Percentiles rank a stretch among this genome's conserved stretches.
These are phyloP conservation scores for Azorinus chamasolen DNA, from an alignment of 2,888 invertebrate genomes.

Conservation along the genomic window DNA sequence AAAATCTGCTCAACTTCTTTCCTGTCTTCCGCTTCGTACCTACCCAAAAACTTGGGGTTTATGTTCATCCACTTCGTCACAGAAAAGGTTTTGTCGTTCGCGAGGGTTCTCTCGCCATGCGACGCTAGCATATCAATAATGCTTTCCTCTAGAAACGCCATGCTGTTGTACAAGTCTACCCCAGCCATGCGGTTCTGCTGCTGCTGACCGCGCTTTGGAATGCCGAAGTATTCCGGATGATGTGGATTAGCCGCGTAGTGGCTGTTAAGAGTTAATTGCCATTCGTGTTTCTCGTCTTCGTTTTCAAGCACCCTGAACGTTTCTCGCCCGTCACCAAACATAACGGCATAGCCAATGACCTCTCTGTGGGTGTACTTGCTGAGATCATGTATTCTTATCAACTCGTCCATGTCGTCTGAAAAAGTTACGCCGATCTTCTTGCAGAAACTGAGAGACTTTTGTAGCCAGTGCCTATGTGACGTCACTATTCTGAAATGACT, in stretches of 20 bases:
- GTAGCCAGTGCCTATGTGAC: slow-evolving; percentile 56
- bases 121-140: slow-evolving; percentile 60
- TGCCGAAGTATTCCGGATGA: slow-evolving; percentile 64
- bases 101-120: slow-evolving; percentile 46
- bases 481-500: slow-evolving; percentile 42
- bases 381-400: slow-evolving; percentile 49
- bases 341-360: slow-evolving; percentile 55
- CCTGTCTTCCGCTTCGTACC: slow-evolving; percentile 47
- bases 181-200: slow-evolving; percentile 37
- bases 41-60: slow-evolving; percentile 25
- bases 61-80: slow-evolving; percentile 57
- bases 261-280: slow-evolving; percentile 38
- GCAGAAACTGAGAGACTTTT: slow-evolving; percentile 25
- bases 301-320: slow-evolving; percentile 32
- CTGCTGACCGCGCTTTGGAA: neutral
- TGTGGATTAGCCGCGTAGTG: slow-evolving; percentile 58
- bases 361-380: slow-evolving; percentile 57
- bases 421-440: slow-evolving; percentile 36
- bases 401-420: slow-evolving; percentile 33
- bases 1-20: slow-evolving; percentile 26
- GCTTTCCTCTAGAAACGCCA: slow-evolving; percentile 49
- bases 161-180: slow-evolving; percentile 19
- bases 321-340: slow-evolving; percentile 51
- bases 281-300: slow-evolving; percentile 45
- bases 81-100: slow-evolving; percentile 40